phyloP scores from a whole-genome alignment of 2,888 invertebrate genomes.

The Ectemnius continuus region DNA sequence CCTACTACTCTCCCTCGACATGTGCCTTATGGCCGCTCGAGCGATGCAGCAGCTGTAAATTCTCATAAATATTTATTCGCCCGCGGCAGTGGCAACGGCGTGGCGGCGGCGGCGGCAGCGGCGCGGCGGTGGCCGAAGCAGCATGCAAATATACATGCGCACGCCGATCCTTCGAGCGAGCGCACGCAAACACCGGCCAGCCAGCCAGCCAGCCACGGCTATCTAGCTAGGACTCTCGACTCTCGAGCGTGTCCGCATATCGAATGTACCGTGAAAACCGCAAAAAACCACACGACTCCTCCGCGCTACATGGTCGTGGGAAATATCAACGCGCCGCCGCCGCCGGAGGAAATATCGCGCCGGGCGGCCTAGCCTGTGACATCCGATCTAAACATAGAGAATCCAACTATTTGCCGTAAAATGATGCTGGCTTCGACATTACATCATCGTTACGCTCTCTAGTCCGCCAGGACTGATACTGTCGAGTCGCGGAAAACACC shows the following conservation, averaged over 20 bases:
- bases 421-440: too few species aligned
- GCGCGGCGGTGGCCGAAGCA: constrained; percentile 38
- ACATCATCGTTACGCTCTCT: too few species aligned
- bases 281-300: neutral
- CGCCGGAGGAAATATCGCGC: too few species aligned
- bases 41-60: constrained; percentile 51
- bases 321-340: too few species aligned
- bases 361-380: too few species aligned
- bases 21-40: constrained; percentile 35
- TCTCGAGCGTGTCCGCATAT: neutral
- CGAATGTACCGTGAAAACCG: constrained; percentile 2
- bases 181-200: constrained; percentile 6
- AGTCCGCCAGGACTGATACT: too few species aligned
- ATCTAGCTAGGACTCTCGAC: neutral
- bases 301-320: too few species aligned
- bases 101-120: constrained; percentile 39
- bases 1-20: constrained; percentile 28
- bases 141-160: constrained; percentile 47
- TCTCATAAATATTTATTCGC: constrained; percentile 70
- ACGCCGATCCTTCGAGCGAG: too few species aligned
- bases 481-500: too few species aligned
- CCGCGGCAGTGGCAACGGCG: constrained; percentile 15
- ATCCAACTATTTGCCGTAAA: too few species aligned
- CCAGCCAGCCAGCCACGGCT: neutral
- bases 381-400: too few species aligned